Base-by-base conservation (phyloP, 2,113 vertebrate genomes). In the Podocnemis expansa region DNA sequence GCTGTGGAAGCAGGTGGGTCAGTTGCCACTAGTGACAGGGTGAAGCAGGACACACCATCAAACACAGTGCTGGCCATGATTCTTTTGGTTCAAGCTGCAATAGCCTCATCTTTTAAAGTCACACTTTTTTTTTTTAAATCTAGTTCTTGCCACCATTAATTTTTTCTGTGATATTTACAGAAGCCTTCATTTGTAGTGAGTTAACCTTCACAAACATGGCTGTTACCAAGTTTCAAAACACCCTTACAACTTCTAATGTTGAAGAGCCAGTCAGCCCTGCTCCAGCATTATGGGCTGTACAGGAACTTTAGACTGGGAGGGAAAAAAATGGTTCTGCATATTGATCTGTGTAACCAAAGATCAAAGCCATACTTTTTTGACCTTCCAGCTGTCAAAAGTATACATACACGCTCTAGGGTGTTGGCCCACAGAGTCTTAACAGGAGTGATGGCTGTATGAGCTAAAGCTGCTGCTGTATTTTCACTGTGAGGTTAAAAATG, bases 61-160 rank as follows among this genome's bases (percentile, higher is more conserved):
- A 45, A 95, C 88, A 79, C 84, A 78, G 88, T 89, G 80, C 94
- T 94, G 84, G 14, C 6, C 29, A 76, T 41, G 24, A 38, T 70
- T 76, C 13, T 76, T 76, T 95, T 89, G 56, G 54, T 95, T 96
- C 93, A 89, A 88, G 93, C 92, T 54, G 91, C 91, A 93, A 54
- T 88, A 95, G 94, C 91, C 87, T 95, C 95, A 89, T 91, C 85
- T 94, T 95, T 89, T 90, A 79, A 81, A 52, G 24, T 60, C 91
- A 93, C 94, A 95, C 90, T 96, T 96, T 67, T 94, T 92, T 95
- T 85, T 92, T 90, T 92, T 93, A 84, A 92, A 85, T 83, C 29
- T 73, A 58, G 31, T 29, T 95, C 93, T 96, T 80, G 93, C 94
- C 73, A 90, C 85, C 84, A 87, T 38, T 1, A 55, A 38, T 11